Evolutionary conservation across 2,888 invertebrate species (phyloP).

Genomic region (Pardosa pseudoannulata): DNA sequence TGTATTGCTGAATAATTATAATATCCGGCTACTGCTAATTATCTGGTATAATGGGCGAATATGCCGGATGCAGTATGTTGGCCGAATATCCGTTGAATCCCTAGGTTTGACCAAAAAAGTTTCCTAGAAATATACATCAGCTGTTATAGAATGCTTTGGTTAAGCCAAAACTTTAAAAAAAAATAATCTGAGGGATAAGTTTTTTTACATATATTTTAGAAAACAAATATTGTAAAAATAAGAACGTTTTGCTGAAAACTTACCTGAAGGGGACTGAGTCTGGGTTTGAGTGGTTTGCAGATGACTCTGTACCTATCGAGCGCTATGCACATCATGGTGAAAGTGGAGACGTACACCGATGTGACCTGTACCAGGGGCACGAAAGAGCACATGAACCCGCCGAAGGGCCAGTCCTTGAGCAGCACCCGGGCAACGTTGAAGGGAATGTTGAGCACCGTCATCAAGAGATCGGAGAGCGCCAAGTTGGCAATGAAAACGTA

Average conservation of each 20-base stretch:
- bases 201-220: too few relatives aligned
- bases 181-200: too few relatives aligned
- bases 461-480: constrained; percentile 78
- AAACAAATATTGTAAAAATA: too few relatives aligned
- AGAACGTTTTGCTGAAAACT: neutral
- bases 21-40: too few relatives aligned
- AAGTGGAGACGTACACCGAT: constrained; percentile 79
- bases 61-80: too few relatives aligned
- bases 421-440: constrained; percentile 78
- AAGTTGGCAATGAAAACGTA: constrained; percentile 81
- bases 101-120: too few relatives aligned
- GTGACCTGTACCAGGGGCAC: constrained; percentile 78
- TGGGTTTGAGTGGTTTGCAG: constrained; percentile 78
- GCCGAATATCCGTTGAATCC: too few relatives aligned
- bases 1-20: too few relatives aligned
- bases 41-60: too few relatives aligned
- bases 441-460: constrained; percentile 78
- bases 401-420: constrained; percentile 79
- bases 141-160: too few relatives aligned
- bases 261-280: constrained; percentile 75
- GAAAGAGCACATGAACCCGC: constrained; percentile 78
- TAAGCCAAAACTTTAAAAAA: too few relatives aligned
- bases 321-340: constrained; percentile 79
- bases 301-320: constrained; percentile 78
- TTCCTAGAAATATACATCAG: too few relatives aligned